A percentile compares a stretch with the other conserved stretches of the same genome.
Conservation (phyloP, 2,113 vertebrate genomes). For the Chaenogobius annularis region DNA sequence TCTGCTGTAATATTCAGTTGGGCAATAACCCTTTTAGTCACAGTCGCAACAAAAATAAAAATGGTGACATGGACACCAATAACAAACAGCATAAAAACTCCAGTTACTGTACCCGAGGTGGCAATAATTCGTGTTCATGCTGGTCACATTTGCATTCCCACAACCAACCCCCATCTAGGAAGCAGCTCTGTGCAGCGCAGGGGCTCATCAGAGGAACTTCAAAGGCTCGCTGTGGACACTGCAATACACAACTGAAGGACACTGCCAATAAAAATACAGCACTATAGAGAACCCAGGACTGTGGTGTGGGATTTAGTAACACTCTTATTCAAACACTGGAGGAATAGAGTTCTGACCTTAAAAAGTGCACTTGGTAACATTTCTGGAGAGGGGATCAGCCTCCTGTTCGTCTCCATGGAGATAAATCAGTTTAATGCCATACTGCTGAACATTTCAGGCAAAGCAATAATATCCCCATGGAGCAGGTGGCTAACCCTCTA, state of each 20-base stretch:
- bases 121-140: slow-evolving; percentile 56
- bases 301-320: slow-evolving; percentile 1
- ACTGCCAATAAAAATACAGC: slow-evolving; percentile 28
- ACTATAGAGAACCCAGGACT: background rate
- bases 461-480: too few species aligned
- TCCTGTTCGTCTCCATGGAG: background rate
- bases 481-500: background rate
- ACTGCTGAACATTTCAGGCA: too few species aligned
- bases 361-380: background rate
- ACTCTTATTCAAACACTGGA: slow-evolving; percentile 28
- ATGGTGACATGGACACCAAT: background rate
- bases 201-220: slow-evolving; percentile 63
- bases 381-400: background rate
- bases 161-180: slow-evolving; percentile 27
- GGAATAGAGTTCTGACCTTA: slow-evolving; percentile 10
- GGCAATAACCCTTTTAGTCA: background rate
- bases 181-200: slow-evolving; percentile 26
- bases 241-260: slow-evolving; percentile 8
- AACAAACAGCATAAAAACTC: background rate
- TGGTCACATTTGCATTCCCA: slow-evolving; percentile 63
- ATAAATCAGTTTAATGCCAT: background rate
- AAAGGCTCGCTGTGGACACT: slow-evolving; percentile 53
- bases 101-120: slow-evolving; percentile 12
- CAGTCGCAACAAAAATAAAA: background rate
- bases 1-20: background rate